phyloP scores from a whole-genome alignment of 2,888 invertebrate genomes.

The Sphinx pinastri region DNA sequence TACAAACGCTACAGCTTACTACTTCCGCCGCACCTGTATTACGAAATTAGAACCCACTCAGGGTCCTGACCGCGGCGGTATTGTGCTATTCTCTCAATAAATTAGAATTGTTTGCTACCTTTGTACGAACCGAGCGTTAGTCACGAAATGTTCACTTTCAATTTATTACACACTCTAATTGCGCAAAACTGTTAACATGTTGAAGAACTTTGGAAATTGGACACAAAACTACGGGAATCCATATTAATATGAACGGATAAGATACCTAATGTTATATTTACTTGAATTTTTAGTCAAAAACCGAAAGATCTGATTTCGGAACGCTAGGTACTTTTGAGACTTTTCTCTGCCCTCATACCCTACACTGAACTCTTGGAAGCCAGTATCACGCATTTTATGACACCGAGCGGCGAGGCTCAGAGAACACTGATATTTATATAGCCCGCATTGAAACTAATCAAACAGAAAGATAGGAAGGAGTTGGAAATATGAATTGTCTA shows the following conservation, averaged over 20 bases:
- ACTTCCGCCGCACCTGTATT: slow-evolving; percentile 22
- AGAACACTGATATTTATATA: too few species aligned
- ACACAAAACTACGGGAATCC: background rate
- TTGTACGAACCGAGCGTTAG: slow-evolving; percentile 36
- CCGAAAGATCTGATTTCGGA: too few species aligned
- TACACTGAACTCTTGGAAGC: too few species aligned
- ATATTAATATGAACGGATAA: background rate
- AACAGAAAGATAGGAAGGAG: too few species aligned
- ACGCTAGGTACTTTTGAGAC: too few species aligned
- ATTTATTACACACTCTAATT: slow-evolving; percentile 21
- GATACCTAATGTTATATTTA: background rate
- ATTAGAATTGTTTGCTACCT: slow-evolving; percentile 38
- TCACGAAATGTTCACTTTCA: slow-evolving; percentile 31
- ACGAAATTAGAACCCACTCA: slow-evolving; percentile 37
- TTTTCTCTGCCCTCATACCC: too few species aligned
- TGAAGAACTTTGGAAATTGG: background rate
- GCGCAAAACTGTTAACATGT: background rate
- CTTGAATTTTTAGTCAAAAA: too few species aligned
- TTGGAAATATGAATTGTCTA: too few species aligned
- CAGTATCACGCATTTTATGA: too few species aligned
- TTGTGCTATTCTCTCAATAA: slow-evolving; percentile 43
- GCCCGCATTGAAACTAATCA: too few species aligned
- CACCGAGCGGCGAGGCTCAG: too few species aligned
- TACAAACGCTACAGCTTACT: slow-evolving; percentile 30
- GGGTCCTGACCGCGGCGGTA: slow-evolving; percentile 42